Base-by-base conservation (phyloP, 2,888 invertebrate genomes). In the Polia nebulosa region DNA sequence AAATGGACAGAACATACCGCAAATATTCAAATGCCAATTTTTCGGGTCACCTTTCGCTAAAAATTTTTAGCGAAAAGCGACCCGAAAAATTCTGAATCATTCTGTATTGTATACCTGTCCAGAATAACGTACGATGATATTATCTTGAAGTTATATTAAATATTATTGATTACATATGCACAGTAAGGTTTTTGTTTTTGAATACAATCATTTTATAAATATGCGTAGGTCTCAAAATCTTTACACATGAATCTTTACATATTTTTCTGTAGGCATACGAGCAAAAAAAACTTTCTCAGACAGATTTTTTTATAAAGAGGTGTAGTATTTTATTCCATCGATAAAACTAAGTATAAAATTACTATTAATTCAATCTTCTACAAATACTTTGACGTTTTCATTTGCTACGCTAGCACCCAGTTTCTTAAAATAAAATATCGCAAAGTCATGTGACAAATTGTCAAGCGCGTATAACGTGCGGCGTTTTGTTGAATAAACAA, bases 391-490 rank as follows among this genome's bases (percentile, higher is more conserved):
- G 17, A 36, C 39, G 11, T 52, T 65, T 25, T 47, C 25, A 61
- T 49, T 67, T 60, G 9, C 32, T 61, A 61, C 20, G 64, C 39
- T 25, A 52, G 13, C 32, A 52, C 32, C 20, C 52, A 52, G 20
- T 32, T 20, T 1, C 7, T 32, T 9, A 11, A 7, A 6, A 29
- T 1, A 29, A 52, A 20, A 52, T 20, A 52, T 13, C 9, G 3
- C 9, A 27, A 49, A 49, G 9, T 25, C 13, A 25, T 17, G 13
- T 47, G 17, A 9, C 8, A 49, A 49, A 49, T 49, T 1, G 20
- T n/a, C n/a, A 0, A 49, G 1, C 1, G 27, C 49, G 5, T 17
- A 0, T 11, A 44, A 44, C 17, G 15, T 25, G 25, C 25, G 25
- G 47, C 17, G 25, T 49, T 27, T 49, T 15, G 27, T 3, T 27